Conservation (phyloP, 2,113 vertebrate species). For the Petrocephalus microphthalmus region DNA sequence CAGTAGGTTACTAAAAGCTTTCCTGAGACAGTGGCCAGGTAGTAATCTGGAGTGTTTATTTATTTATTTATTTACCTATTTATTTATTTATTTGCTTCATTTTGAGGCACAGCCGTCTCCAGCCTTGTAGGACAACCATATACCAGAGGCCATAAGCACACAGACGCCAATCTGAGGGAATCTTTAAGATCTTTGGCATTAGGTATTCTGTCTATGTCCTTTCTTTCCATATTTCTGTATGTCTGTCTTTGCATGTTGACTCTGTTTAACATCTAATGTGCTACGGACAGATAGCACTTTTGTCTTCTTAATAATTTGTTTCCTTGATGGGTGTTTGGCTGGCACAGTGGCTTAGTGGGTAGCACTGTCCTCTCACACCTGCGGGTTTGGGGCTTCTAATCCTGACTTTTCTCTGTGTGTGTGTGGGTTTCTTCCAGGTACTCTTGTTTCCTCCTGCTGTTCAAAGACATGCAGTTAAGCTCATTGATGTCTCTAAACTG, state of each 20-base stretch:
- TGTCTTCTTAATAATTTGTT: not conserved
- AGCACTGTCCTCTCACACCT: not conserved
- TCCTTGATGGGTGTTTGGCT: not conserved
- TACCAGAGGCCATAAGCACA: not conserved
- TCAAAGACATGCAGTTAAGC: not conserved
- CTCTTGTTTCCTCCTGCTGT: not conserved
- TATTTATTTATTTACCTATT: not conserved
- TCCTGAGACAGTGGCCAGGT: constrained; percentile 27
- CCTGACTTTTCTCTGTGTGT: not conserved
- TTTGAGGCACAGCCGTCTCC: not conserved
- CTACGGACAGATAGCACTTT: not conserved
- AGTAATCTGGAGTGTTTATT: constrained; percentile 32
- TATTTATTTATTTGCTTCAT: not conserved
- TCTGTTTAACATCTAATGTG: not conserved
- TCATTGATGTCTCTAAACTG: not conserved
- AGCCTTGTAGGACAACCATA: not conserved
- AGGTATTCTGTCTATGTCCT: not conserved
- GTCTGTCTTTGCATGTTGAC: not conserved
- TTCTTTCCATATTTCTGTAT: not conserved
- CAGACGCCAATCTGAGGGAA: not conserved
- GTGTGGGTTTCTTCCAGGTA: not conserved
- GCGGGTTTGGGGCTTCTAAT: not conserved
- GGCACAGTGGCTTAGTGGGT: not conserved
- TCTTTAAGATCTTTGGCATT: constrained; percentile 15
- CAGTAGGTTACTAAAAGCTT: constrained; percentile 36